Conservation (phyloP, 2,797 vertebrate genomes). For the Sebastes elongatus region DNA sequence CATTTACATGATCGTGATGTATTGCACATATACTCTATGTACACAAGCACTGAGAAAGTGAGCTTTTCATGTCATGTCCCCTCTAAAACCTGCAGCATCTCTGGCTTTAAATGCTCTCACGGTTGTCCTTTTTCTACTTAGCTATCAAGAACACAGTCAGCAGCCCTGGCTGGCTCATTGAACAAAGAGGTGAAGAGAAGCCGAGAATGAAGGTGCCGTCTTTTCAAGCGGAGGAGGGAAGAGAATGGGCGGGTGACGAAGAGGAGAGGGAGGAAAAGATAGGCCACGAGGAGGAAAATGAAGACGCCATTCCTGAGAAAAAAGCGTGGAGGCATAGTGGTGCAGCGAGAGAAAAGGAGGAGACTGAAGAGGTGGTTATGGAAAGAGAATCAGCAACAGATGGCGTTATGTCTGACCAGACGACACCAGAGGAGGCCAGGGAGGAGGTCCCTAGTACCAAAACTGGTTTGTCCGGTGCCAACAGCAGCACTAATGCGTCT, state of each 20-base stretch:
- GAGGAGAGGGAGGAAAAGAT: not conserved
- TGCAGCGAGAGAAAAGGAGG: not conserved
- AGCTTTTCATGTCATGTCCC: not conserved
- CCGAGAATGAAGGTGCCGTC: not conserved
- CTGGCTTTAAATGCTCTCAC: not conserved
- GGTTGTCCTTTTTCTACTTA: not conserved
- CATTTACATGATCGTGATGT: not conserved
- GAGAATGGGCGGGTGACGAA: not conserved
- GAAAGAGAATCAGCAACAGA: not conserved
- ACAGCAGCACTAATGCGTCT: not conserved
- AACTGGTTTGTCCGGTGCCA: not conserved
- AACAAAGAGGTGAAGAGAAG: not conserved
- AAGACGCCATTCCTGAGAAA: not conserved
- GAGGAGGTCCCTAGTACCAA: not conserved
- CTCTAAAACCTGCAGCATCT: not conserved
- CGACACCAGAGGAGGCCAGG: not conserved
- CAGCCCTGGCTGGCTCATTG: conserved; percentile 44
- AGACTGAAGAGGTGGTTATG: not conserved
- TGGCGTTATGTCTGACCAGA: not conserved
- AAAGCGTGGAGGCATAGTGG: not conserved
- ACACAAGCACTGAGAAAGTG: not conserved
- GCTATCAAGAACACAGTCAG: conserved; percentile 38
- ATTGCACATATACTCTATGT: not conserved
- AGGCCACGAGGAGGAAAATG: not conserved
- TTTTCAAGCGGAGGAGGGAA: conserved; percentile 11